These are phyloP conservation scores for Cataglyphis rosenhaueri DNA, from an alignment of 2,888 invertebrate genomes.

Conservation along the genomic window DNA sequence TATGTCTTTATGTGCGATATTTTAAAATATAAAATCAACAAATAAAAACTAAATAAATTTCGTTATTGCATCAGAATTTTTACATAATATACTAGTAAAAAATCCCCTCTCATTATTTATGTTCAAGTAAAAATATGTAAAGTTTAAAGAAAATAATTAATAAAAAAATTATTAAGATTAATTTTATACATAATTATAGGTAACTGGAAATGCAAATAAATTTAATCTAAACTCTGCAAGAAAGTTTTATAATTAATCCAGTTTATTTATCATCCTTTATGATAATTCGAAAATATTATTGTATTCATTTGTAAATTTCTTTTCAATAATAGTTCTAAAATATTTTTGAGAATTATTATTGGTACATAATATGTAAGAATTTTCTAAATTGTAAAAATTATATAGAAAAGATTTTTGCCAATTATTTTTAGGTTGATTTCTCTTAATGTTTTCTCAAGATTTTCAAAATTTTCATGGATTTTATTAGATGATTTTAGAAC, in stretches of 20 bases:
- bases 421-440: constrained; percentile 6
- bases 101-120: not conserved
- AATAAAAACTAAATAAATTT: constrained; percentile 42
- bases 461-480: not conserved
- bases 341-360: not conserved
- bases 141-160: not conserved
- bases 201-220: not conserved
- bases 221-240: not conserved
- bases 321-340: not conserved
- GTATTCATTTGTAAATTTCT: constrained; percentile 6
- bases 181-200: not conserved
- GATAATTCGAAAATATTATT: constrained; percentile 12
- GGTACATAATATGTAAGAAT: constrained; percentile 19
- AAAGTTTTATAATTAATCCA: constrained; percentile 23
- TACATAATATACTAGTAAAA: not conserved
- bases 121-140: not conserved
- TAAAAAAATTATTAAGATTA: not conserved
- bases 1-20: constrained; percentile 46
- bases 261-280: constrained; percentile 7
- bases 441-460: not conserved
- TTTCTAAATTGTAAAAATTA: constrained; percentile 9
- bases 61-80: constrained; percentile 2
- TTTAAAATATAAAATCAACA: constrained; percentile 32
- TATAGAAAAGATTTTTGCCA: not conserved
- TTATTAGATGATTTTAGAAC: not conserved